These are phyloP conservation scores for Labeo calbasu DNA, from an alignment of 2,797 vertebrate genomes.

Conservation along the genomic window DNA sequence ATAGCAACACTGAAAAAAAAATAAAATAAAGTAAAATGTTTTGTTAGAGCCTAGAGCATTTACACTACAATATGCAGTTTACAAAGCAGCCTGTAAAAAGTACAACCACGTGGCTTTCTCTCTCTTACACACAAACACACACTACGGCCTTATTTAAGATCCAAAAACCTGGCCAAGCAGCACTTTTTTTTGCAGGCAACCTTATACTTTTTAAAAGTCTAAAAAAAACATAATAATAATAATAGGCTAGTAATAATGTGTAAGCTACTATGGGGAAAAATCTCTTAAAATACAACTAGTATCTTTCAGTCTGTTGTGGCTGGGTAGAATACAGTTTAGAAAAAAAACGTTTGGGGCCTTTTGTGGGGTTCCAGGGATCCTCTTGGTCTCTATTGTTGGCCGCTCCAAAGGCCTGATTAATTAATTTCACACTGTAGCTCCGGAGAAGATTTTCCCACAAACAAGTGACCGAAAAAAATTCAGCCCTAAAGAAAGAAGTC, in stretches of 20 bases:
- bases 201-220: not conserved
- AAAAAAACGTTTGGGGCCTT: conserved; percentile 60
- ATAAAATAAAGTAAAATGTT: not conserved
- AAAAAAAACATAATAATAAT: not conserved
- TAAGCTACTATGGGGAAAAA: conserved; percentile 3
- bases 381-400: conserved; percentile 69
- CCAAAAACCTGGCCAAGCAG: conserved; percentile 15
- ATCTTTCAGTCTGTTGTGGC: conserved; percentile 31
- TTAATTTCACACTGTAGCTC: conserved; percentile 83
- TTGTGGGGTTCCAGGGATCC: conserved; percentile 65
- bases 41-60: not conserved
- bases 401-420: conserved; percentile 74
- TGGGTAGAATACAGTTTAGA: conserved; percentile 53
- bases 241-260: not conserved
- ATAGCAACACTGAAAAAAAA: not conserved
- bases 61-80: not conserved
- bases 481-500: conserved; percentile 82
- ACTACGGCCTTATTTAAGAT: not conserved
- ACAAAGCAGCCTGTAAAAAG: conserved; percentile 16
- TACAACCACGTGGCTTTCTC: not conserved
- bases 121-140: conserved; percentile 31
- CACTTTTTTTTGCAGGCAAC: not conserved
- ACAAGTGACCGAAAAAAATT: conserved; percentile 74
- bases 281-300: conserved; percentile 1
- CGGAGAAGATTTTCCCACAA: conserved; percentile 82